Conservation (phyloP, 2,888 invertebrate genomes). For the Caenorhabditis uteleia region DNA sequence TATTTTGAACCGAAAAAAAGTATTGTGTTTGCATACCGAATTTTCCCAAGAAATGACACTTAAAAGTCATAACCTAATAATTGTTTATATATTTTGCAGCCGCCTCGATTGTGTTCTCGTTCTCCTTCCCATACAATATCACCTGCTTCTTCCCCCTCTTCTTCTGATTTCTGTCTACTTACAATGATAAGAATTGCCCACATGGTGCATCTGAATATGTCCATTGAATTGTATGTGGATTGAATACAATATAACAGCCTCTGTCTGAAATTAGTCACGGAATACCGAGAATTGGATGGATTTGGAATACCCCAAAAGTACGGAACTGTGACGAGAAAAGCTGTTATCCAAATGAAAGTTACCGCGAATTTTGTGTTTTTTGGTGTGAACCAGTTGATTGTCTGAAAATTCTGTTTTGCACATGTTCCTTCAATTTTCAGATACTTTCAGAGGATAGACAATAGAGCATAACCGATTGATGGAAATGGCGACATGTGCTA, state of each 20-base stretch:
- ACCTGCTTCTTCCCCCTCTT: too few species aligned
- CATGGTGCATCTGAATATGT: constrained; percentile 20
- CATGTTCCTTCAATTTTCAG: neutral
- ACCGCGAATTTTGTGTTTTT: constrained; percentile 14
- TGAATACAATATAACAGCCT: constrained; percentile 23
- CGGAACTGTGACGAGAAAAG: constrained; percentile 31
- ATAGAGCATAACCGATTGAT: constrained; percentile 47
- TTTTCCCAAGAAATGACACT: neutral
- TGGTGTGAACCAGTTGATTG: constrained; percentile 20
- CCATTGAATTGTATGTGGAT: constrained; percentile 27
- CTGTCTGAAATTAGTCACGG: constrained; percentile 6
- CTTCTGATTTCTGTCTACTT: constrained; percentile 3
- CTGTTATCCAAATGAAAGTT: constrained; percentile 26
- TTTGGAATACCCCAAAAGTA: constrained; percentile 32
- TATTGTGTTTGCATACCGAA: neutral
- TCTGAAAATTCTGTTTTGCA: constrained; percentile 7
- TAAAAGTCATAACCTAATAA: too few species aligned
- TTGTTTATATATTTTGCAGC: too few species aligned
- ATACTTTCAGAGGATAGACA: constrained; percentile 37
- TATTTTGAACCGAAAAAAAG: too few species aligned
- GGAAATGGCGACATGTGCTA: constrained; percentile 43
- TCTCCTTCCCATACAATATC: too few species aligned
- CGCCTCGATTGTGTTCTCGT: too few species aligned
- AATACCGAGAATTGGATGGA: neutral
- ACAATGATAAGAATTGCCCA: constrained; percentile 27